Evolutionary conservation across 1,140 invertebrate genomes (phyloP).

Genomic region (Wiebesia pumilae): DNA sequence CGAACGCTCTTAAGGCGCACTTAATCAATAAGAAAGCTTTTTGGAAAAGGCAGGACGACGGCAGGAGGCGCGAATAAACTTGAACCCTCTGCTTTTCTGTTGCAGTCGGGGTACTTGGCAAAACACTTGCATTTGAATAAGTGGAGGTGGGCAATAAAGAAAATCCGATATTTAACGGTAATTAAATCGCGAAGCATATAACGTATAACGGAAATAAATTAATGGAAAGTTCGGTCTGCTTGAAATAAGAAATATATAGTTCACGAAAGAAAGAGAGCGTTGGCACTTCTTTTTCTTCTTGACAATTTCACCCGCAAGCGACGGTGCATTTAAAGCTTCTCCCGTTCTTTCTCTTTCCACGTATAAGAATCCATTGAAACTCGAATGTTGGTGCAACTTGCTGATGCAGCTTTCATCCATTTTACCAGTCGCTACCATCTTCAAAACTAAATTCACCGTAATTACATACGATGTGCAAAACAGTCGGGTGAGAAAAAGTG

Average conservation of each 20-base stretch:
- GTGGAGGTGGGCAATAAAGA: no score
- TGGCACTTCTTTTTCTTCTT: not conserved
- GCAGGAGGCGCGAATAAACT: not conserved
- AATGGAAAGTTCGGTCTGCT: no score
- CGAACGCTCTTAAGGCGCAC: not conserved
- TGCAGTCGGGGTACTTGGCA: no score
- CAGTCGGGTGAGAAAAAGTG: no score
- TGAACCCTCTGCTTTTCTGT: no score
- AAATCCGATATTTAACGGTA: no score
- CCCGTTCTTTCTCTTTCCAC: not conserved
- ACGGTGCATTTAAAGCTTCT: not conserved
- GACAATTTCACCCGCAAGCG: not conserved
- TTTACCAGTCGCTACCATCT: not conserved
- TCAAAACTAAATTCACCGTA: no score
- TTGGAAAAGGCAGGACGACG: not conserved
- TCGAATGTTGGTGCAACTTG: not conserved
- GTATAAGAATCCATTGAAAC: not conserved
- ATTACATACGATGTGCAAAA: not conserved
- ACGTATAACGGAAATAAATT: no score
- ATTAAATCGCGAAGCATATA: no score
- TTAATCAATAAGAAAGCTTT: not conserved
- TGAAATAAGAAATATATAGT: not conserved
- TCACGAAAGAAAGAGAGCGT: not conserved
- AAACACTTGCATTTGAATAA: no score
- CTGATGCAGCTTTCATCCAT: not conserved